phyloP scores from a whole-genome alignment of 1,140 invertebrate genomes.

The Agrypnia vestita region DNA sequence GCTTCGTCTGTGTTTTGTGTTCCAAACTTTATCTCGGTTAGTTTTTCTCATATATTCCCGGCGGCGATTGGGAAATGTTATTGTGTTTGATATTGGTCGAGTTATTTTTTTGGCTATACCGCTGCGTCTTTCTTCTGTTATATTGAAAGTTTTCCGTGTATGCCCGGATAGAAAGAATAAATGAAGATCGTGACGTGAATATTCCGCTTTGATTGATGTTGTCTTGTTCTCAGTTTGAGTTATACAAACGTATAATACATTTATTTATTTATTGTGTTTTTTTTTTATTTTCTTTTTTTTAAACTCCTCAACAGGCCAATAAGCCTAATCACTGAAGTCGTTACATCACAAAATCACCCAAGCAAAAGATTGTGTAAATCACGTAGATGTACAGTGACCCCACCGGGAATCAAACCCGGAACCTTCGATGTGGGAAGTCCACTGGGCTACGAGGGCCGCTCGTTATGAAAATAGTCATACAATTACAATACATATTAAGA shows the following conservation, averaged over 20 bases:
- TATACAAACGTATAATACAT: not conserved
- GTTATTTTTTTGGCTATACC: conserved; percentile 17
- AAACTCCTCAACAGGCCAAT: too few species aligned
- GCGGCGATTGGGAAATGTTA: not conserved
- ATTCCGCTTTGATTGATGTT: not conserved
- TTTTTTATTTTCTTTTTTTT: too few species aligned
- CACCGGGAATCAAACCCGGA: too few species aligned
- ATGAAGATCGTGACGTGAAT: conserved; percentile 27
- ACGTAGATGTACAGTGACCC: too few species aligned
- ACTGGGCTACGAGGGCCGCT: too few species aligned
- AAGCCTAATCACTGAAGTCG: too few species aligned
- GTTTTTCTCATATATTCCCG: conserved; percentile 46
- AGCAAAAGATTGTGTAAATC: too few species aligned
- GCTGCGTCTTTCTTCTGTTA: not conserved
- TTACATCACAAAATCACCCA: too few species aligned
- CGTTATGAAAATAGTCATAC: too few species aligned
- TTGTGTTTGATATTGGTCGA: conserved; percentile 34
- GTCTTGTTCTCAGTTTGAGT: not conserved
- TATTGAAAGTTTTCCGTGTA: conserved; percentile 20
- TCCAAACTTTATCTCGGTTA: conserved; percentile 40
- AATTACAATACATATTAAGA: too few species aligned
- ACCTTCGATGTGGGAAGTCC: too few species aligned
- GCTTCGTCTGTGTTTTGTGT: conserved; percentile 23
- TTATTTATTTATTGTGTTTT: not conserved
- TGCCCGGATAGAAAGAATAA: not conserved